Percentiles rank a stretch among this genome's conserved stretches.
Evolutionary conservation across 2,888 invertebrate species (phyloP).

Genomic region (Catocala nupta): DNA sequence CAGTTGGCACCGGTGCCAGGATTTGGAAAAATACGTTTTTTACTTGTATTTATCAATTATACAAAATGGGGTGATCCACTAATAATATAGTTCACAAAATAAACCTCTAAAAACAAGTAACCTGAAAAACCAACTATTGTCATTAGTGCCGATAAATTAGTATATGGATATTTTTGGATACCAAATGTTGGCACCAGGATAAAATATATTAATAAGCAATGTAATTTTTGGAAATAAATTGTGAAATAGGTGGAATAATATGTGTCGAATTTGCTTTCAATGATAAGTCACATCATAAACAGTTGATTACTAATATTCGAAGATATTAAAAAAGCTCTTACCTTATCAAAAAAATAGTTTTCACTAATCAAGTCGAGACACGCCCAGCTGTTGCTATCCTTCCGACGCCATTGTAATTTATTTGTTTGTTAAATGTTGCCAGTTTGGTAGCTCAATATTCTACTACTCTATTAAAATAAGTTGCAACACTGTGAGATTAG

Average conservation of each 20-base stretch:
- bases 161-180: slow-evolving; percentile 12
- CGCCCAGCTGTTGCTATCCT: slow-evolving; percentile 3
- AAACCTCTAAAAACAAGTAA: not conserved
- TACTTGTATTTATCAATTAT: slow-evolving; percentile 1
- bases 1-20: slow-evolving; percentile 10
- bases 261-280: too few relatives aligned
- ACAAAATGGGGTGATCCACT: not conserved
- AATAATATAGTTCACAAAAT: not conserved
- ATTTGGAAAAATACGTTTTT: slow-evolving; percentile 5
- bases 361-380: not conserved
- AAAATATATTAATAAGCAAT: not conserved
- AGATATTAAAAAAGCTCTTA: not conserved
- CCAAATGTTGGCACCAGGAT: slow-evolving; percentile 3
- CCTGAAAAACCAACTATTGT: slow-evolving; percentile 8
- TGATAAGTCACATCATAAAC: too few relatives aligned
- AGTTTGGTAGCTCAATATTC: not conserved
- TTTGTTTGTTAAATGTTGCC: slow-evolving; percentile 1
- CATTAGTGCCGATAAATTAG: slow-evolving; percentile 9
- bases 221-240: not conserved
- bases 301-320: too few relatives aligned
- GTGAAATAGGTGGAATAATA: not conserved
- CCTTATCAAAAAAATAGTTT: slow-evolving; percentile 6
- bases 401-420: not conserved
- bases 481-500: not conserved
- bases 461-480: slow-evolving; percentile 1